A percentile compares a stretch with the other conserved stretches of the same genome.
Evolutionary conservation across 2,113 vertebrate genomes (phyloP).

Genomic region (Eonycteris spelaea): DNA sequence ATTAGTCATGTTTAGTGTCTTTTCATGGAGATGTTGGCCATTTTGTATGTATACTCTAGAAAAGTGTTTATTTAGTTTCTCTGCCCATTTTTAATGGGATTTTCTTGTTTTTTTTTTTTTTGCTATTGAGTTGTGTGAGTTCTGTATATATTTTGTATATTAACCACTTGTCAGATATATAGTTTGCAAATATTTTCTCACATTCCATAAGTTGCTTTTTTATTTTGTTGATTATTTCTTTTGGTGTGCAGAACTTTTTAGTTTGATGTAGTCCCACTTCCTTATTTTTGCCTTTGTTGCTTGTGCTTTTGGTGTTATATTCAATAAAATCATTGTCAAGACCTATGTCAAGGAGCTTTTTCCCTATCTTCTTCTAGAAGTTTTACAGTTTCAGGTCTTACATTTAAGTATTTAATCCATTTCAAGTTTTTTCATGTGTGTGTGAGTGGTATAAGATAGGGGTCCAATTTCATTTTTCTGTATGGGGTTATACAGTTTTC

Average conservation of each 20-base stretch:
- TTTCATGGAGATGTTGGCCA: background rate
- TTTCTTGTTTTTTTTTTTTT: background rate
- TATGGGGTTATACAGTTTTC: background rate
- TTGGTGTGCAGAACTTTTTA: background rate
- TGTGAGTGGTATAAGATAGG: background rate
- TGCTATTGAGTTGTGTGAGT: background rate
- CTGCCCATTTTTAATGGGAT: background rate
- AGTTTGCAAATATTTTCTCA: background rate
- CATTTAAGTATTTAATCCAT: background rate
- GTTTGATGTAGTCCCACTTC: background rate
- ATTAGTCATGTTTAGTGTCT: background rate
- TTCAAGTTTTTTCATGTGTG: background rate
- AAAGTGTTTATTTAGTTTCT: background rate
- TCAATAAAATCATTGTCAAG: background rate
- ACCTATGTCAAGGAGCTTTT: background rate
- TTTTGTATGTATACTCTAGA: background rate
- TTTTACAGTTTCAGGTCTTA: background rate
- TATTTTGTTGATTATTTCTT: background rate
- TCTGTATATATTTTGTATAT: background rate
- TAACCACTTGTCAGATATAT: background rate
- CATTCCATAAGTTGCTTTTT: background rate
- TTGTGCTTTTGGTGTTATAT: background rate
- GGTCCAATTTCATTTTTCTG: background rate
- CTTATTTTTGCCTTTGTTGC: slow-evolving; percentile 10
- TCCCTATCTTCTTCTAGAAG: background rate